These are phyloP conservation scores for Melanotaenia boesemani DNA, from an alignment of 2,797 vertebrate species.

Conservation along the genomic window DNA sequence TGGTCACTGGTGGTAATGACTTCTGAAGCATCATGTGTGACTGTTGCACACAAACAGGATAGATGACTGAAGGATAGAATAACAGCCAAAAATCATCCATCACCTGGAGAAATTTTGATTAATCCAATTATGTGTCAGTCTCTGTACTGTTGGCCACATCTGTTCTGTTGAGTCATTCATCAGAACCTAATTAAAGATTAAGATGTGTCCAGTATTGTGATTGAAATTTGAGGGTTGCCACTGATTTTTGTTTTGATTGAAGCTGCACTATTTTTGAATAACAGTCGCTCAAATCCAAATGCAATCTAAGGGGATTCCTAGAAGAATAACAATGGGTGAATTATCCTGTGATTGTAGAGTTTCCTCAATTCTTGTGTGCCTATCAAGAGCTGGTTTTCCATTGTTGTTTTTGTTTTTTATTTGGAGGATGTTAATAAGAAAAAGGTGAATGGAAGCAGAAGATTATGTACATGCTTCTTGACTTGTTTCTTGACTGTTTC, in stretches of 20 bases:
- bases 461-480: not conserved
- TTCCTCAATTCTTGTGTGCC: not conserved
- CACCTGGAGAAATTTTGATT: slow-evolving; percentile 26
- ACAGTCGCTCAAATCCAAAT: slow-evolving; percentile 3
- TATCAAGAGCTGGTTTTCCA: not conserved
- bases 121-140: slow-evolving; percentile 29
- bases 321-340: not conserved
- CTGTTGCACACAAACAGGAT: slow-evolving; percentile 3
- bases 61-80: slow-evolving; percentile 37
- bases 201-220: slow-evolving; percentile 23
- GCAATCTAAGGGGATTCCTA: not conserved
- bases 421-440: not conserved
- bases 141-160: slow-evolving; percentile 29
- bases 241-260: slow-evolving; percentile 33
- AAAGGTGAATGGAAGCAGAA: not conserved
- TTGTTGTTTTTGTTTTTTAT: not conserved
- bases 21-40: slow-evolving; percentile 11
- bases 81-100: slow-evolving; percentile 21
- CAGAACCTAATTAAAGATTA: slow-evolving; percentile 41
- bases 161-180: slow-evolving; percentile 37
- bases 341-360: not conserved
- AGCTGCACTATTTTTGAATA: not conserved
- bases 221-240: slow-evolving; percentile 15
- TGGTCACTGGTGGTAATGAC: not conserved
- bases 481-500: not conserved